Percentiles rank a stretch among this genome's conserved stretches.
These are phyloP conservation scores for Zaprionus nigranus DNA, from an alignment of 1,140 invertebrate genomes.

Conservation along the genomic window DNA sequence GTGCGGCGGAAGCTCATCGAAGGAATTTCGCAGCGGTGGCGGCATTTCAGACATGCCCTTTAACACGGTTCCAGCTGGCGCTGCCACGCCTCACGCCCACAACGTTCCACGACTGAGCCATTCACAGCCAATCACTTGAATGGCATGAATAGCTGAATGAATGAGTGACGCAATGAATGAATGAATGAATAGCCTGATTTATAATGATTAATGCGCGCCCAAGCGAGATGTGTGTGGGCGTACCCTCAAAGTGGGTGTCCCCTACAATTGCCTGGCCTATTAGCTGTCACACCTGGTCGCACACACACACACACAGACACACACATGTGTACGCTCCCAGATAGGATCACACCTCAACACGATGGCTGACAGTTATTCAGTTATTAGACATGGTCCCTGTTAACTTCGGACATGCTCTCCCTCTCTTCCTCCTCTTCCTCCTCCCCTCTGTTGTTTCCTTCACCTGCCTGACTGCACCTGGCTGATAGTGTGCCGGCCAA, in stretches of 20 bases:
- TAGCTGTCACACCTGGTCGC: constrained; percentile 16
- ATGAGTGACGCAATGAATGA: constrained; percentile 33
- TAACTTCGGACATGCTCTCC: constrained; percentile 4
- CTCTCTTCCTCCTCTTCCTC: background rate
- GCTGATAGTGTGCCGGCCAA: constrained; percentile 2
- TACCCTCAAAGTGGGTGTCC: background rate
- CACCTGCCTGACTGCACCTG: constrained; percentile 9
- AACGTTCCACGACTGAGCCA: background rate
- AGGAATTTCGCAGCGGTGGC: constrained; percentile 63
- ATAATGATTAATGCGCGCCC: constrained; percentile 75
- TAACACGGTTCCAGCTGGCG: constrained; percentile 38
- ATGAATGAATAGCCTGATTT: constrained; percentile 75
- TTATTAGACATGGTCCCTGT: constrained; percentile 23
- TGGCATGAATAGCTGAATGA: constrained; percentile 33
- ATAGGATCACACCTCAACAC: constrained; percentile 3
- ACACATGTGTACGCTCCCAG: too few species aligned
- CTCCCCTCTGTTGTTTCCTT: background rate
- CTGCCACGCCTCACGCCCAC: constrained; percentile 11
- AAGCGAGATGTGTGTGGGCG: constrained; percentile 49
- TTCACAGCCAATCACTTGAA: constrained; percentile 57
- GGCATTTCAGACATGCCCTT: constrained; percentile 66
- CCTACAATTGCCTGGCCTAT: constrained; percentile 46
- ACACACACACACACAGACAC: background rate
- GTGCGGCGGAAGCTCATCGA: constrained; percentile 68
- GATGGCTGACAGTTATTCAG: constrained; percentile 44